These are phyloP conservation scores for Lordiphosa fenestrarum DNA, from an alignment of 2,888 invertebrate genomes.

Conservation along the genomic window DNA sequence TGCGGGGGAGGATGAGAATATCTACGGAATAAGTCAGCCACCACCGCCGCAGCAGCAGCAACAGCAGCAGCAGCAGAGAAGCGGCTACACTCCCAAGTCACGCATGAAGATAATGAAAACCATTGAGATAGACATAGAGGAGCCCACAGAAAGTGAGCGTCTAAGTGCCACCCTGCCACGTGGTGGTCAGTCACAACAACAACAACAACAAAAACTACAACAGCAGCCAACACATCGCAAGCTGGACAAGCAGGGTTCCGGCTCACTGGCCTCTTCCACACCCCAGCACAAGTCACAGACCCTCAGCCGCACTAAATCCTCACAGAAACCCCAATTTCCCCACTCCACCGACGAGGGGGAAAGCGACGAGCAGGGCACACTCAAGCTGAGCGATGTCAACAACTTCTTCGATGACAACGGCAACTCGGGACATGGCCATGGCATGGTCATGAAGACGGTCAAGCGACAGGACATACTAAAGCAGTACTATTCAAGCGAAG, in stretches of 20 bases:
- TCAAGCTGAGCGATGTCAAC: constrained; percentile 83
- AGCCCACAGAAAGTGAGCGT: constrained; percentile 72
- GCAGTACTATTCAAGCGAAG: constrained; percentile 84
- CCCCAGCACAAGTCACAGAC: constrained; percentile 55
- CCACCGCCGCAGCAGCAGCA: constrained; percentile 29
- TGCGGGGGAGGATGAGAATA: constrained; percentile 77
- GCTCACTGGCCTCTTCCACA: constrained; percentile 39
- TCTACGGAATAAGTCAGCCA: constrained; percentile 74
- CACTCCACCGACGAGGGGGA: constrained; percentile 76
- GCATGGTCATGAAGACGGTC: constrained; percentile 86
- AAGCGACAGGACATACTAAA: constrained; percentile 87
- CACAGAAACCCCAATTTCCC: constrained; percentile 50
- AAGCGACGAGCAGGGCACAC: constrained; percentile 78
- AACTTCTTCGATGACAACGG: constrained; percentile 77
- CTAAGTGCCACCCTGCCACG: constrained; percentile 67
- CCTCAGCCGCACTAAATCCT: constrained; percentile 47
- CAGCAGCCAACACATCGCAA: constrained; percentile 37
- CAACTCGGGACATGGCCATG: constrained; percentile 78
- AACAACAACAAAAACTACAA: constrained; percentile 30
- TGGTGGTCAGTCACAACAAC: constrained; percentile 53
- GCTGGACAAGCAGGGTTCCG: constrained; percentile 53
- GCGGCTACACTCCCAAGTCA: constrained; percentile 76
- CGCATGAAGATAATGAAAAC: constrained; percentile 80
- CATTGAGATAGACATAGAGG: constrained; percentile 79
- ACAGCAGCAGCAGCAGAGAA: constrained; percentile 44